These are phyloP conservation scores for Torymus texanus DNA, from an alignment of 2,888 invertebrate genomes.

Conservation along the genomic window DNA sequence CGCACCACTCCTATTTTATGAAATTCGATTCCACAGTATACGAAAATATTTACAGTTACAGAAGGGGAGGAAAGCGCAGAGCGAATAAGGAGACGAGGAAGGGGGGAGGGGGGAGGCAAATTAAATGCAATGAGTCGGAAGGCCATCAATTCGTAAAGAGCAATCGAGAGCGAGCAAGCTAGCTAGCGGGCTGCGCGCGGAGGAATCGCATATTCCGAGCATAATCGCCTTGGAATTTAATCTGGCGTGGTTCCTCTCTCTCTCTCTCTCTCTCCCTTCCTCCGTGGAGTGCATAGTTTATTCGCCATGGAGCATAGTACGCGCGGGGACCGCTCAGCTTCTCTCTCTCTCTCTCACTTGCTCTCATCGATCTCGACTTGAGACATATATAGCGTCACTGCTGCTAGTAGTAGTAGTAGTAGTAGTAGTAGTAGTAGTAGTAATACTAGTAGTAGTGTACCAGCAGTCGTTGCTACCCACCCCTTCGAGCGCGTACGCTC, in stretches of 20 bases:
- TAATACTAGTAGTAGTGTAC: neutral
- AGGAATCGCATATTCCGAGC: conserved; percentile 51
- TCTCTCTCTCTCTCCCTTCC: conserved; percentile 11
- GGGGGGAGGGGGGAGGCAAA: neutral
- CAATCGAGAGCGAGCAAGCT: conserved; percentile 38
- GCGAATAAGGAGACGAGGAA: too few relatives aligned
- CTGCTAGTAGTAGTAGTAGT: neutral
- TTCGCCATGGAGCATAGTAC: conserved; percentile 28
- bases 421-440: neutral
- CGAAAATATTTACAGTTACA: conserved; percentile 44
- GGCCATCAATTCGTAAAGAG: conserved; percentile 53
- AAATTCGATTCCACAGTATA: too few relatives aligned
- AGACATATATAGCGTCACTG: conserved; percentile 3
- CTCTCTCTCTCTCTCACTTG: conserved; percentile 11
- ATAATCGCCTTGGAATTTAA: conserved; percentile 56
- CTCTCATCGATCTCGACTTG: conserved; percentile 17
- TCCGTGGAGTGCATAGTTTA: conserved; percentile 55
- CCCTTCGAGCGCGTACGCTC: conserved; percentile 10
- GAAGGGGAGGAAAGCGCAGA: too few relatives aligned
- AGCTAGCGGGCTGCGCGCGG: too few relatives aligned
- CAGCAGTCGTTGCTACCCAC: too few relatives aligned
- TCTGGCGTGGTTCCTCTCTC: conserved; percentile 47
- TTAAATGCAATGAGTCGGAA: conserved; percentile 51
- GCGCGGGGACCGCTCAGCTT: conserved; percentile 26
- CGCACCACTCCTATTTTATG: too few relatives aligned